These are phyloP conservation scores for Myripristis murdjan DNA, from an alignment of 2,797 vertebrate species.

Conservation along the genomic window DNA sequence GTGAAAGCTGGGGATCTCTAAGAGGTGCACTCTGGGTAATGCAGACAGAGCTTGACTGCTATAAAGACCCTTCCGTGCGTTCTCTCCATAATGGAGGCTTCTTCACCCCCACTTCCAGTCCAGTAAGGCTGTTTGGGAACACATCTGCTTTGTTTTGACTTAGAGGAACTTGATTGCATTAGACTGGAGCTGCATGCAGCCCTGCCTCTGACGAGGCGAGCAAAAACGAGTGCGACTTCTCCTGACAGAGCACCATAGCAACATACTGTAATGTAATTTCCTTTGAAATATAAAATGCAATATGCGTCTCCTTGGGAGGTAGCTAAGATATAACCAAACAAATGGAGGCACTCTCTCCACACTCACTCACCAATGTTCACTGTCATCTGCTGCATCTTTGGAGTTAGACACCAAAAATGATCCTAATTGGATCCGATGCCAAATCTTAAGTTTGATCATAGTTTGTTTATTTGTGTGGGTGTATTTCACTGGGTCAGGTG, in stretches of 20 bases:
- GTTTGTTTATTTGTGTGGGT: conserved; percentile 70
- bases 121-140: conserved; percentile 61
- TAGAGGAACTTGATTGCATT: conserved; percentile 82
- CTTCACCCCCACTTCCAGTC: conserved; percentile 55
- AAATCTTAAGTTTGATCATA: conserved; percentile 72
- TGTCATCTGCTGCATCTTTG: conserved; percentile 47
- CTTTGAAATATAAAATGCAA: conserved; percentile 85
- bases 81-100: conserved; percentile 57
- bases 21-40: conserved; percentile 49
- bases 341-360: conserved; percentile 49
- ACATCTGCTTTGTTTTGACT: conserved; percentile 83
- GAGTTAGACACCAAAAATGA: conserved; percentile 58
- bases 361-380: conserved; percentile 38
- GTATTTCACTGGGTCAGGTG: conserved; percentile 72
- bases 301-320: conserved; percentile 75
- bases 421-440: conserved; percentile 77
- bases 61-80: conserved; percentile 45
- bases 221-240: conserved; percentile 77
- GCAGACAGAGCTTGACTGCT: conserved; percentile 38
- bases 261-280: conserved; percentile 83
- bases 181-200: conserved; percentile 76
- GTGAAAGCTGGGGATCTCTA: conserved; percentile 29
- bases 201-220: conserved; percentile 72
- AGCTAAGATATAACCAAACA: conserved; percentile 71
- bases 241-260: conserved; percentile 78